Base-by-base conservation (phyloP, 2,113 vertebrate genomes). In the Oncorhynchus clarkii region DNA sequence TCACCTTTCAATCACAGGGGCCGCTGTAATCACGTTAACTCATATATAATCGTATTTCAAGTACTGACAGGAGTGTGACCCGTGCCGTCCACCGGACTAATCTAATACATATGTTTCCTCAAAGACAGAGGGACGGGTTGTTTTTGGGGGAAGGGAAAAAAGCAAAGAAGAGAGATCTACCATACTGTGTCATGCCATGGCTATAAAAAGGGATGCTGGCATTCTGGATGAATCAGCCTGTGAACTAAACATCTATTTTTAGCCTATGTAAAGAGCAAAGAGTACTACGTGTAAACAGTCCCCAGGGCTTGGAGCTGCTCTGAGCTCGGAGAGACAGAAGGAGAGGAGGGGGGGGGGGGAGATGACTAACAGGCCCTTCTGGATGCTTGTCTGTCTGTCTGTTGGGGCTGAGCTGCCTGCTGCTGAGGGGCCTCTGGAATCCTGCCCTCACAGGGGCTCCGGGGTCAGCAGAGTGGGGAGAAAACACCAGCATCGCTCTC, bases 11-110 rank as follows among this genome's bases (percentile, higher is more conserved):
- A 82, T 90, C 87, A 88, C 78, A 78, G 83, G 76, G 76, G 64
- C 64, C 26, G 6, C 90, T 86, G 85, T 92, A 91, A 92, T 91
- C 91, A 91, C 76, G 90, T 92, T 92, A 93, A 90, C 90, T 93
- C 90, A 87, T 92, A 86, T 88, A 90, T 90, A 93, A 93, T 45
- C 39, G 2, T 11, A 12, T 92, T 92, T 91, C 89, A 92, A 93
- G 92, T 92, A 92, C 89, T 90, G 90, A 92, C 91, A 91, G 88
- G 88, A 92, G 87, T 88, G 88, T 90, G 91, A 93, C 91, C 89
- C 85, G 81, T 83, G 81, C 89, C 85, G 89, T 89, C 84, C 80
- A 87, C 88, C 13, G 77, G 74, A 75, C 87, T 91, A 93, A 94
- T 93, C 88, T 89, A 92, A 92, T 89, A 89, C 92, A 93, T 86